phyloP scores from a whole-genome alignment of 2,888 invertebrate species.

The Uloborus plumipes region DNA sequence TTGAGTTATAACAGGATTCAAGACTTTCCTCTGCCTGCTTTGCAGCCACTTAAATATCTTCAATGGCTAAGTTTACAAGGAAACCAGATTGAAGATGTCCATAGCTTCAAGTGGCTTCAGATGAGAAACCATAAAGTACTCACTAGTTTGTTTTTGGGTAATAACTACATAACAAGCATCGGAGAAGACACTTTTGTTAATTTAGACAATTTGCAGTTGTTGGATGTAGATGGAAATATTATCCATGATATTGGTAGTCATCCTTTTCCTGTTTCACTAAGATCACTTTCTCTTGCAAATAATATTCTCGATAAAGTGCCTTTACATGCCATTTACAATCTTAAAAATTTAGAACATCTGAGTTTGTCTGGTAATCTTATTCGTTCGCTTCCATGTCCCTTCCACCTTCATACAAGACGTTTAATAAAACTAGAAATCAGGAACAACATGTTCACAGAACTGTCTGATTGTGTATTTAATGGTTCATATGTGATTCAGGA shows the following conservation, averaged over 20 bases:
- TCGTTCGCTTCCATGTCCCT: constrained; percentile 18
- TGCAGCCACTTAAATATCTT: constrained; percentile 10
- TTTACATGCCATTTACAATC: constrained; percentile 37
- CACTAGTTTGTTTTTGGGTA: constrained; percentile 37
- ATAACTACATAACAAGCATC: constrained; percentile 24
- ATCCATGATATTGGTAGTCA: constrained; percentile 32
- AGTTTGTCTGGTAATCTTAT: constrained; percentile 30
- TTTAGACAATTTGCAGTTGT: constrained; percentile 4
- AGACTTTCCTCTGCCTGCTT: constrained; percentile 18
- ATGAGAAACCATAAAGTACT: constrained; percentile 1
- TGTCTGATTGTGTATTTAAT: constrained; percentile 35
- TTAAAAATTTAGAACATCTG: constrained; percentile 23
- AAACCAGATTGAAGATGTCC: constrained; percentile 13
- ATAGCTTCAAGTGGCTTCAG: constrained; percentile 14
- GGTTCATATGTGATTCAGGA: constrained; percentile 79
- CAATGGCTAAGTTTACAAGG: constrained; percentile 42
- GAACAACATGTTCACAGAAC: constrained; percentile 21
- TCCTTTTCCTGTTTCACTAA: constrained; percentile 20
- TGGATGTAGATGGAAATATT: constrained; percentile 35
- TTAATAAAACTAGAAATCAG: constrained; percentile 38
- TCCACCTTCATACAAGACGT: constrained; percentile 7
- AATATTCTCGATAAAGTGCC: constrained; percentile 44
- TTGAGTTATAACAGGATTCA: constrained; percentile 28
- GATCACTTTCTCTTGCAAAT: constrained; percentile 30
- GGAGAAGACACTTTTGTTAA: constrained; percentile 28